Evolutionary conservation across 2,113 vertebrate species (phyloP).

Genomic region (Ctenodactylus gundi): DNA sequence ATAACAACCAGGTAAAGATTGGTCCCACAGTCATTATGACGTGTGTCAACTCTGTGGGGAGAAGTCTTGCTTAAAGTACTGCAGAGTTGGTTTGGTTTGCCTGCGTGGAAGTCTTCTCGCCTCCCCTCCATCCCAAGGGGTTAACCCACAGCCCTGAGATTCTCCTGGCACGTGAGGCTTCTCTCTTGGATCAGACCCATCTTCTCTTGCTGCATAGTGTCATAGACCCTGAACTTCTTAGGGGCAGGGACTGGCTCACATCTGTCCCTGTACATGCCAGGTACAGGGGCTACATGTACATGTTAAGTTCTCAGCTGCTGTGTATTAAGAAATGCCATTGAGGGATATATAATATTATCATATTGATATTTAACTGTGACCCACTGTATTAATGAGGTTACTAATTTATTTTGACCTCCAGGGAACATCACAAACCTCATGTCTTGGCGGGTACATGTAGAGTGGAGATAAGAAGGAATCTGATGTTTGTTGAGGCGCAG

Average conservation of each 20-base stretch:
- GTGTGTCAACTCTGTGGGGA: not conserved
- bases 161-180: not conserved
- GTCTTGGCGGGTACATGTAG: not conserved
- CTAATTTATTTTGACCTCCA: not conserved
- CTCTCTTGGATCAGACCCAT: not conserved
- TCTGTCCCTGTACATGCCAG: too few relatives aligned
- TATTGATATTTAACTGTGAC: not conserved
- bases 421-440: not conserved
- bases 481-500: accelerated
- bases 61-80: not conserved
- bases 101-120: not conserved
- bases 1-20: too few relatives aligned
- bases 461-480: not conserved
- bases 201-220: accelerated
- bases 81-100: not conserved
- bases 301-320: not conserved
- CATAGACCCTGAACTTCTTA: not conserved
- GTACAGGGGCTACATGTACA: too few relatives aligned
- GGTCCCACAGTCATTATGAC: not conserved
- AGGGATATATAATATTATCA: not conserved
- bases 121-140: accelerated
- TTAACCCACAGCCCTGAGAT: not conserved
- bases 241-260: not conserved
- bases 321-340: not conserved
- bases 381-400: not conserved